Conservation (phyloP, 2,113 vertebrate species). For the Fregetta grallaria region DNA sequence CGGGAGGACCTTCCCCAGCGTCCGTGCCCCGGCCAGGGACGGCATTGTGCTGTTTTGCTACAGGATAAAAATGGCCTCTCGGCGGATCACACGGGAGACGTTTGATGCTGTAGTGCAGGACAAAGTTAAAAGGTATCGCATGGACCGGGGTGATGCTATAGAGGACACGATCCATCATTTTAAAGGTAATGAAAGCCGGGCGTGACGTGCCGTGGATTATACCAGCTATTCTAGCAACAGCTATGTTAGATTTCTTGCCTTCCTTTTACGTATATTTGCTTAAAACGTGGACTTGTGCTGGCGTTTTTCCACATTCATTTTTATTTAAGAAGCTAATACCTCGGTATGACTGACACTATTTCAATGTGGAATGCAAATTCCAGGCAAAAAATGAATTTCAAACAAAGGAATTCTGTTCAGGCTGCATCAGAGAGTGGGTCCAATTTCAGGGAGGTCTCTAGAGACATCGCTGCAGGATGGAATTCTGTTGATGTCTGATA, state of each 20-base stretch:
- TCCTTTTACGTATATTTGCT: rapidly evolving
- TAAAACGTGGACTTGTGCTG: background rate
- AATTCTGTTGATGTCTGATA: background rate
- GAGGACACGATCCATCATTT: slow-evolving; percentile 60
- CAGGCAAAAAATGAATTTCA: background rate
- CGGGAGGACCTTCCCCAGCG: background rate
- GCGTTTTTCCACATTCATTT: background rate
- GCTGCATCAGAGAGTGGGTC: background rate
- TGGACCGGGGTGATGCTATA: slow-evolving; percentile 53
- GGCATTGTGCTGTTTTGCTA: background rate
- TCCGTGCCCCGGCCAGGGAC: background rate
- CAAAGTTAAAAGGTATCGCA: slow-evolving; percentile 66
- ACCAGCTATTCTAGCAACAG: rapidly evolving
- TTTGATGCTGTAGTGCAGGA: slow-evolving; percentile 74
- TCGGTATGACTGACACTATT: background rate
- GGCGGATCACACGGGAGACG: slow-evolving; percentile 68
- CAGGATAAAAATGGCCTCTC: slow-evolving; percentile 69
- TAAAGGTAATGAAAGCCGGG: slow-evolving; percentile 28
- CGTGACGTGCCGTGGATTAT: rapidly evolving
- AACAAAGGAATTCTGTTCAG: slow-evolving; percentile 34
- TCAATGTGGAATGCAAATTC: background rate
- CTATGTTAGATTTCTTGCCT: background rate
- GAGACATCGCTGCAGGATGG: background rate
- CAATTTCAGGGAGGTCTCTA: background rate
- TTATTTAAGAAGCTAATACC: background rate